Base-by-base conservation (phyloP, 2,113 vertebrate genomes). In the Craseonycteris thonglongyai region DNA sequence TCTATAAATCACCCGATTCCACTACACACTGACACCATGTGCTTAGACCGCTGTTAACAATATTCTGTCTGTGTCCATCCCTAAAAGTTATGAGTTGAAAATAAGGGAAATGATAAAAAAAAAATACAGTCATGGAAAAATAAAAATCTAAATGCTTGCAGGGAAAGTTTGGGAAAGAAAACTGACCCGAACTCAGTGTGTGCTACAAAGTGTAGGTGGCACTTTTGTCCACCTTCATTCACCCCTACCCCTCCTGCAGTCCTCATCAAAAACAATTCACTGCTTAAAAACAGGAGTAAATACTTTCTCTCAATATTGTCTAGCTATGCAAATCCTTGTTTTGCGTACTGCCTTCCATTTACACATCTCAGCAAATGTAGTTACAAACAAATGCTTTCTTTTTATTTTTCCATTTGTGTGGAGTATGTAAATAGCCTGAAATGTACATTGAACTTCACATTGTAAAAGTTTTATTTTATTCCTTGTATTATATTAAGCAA, bases 401-500 rank as follows among this genome's bases (percentile, higher is more conserved):
- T 93, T 68, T 84, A 68, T 92, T 93, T 89, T 93, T 92, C 89
- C 45, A 94, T 92, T 96, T 97, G 98, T 97, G 97, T 96, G 97
- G 97, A 97, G 90, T 97, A 98, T 99, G 99, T 99, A 99, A 99
- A 99, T 99, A 99, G 98, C 98, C 98, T 98, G 97, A 98, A 98
- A 97, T 99, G 99, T 99, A 99, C 99, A 99, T 99, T 99, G 98
- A 99, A 98, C 98, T 98, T 98, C 98, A 99, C 99, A 99, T 98
- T 99, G 99, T 98, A 99, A 99, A 98, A 99, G 98, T 98, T 98
- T 98, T 99, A 98, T 99, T 99, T 98, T 98, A 99, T 99, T 99
- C 99, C 99, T 99, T 99, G 99, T 99, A 99, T 99, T 98, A 99
- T 99, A 99, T 99, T 98, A 99, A 99, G 98, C 98, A 2, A 98